Evolutionary conservation across 2,113 vertebrate species (phyloP).

Genomic region (Hippocampus guttulatus): DNA sequence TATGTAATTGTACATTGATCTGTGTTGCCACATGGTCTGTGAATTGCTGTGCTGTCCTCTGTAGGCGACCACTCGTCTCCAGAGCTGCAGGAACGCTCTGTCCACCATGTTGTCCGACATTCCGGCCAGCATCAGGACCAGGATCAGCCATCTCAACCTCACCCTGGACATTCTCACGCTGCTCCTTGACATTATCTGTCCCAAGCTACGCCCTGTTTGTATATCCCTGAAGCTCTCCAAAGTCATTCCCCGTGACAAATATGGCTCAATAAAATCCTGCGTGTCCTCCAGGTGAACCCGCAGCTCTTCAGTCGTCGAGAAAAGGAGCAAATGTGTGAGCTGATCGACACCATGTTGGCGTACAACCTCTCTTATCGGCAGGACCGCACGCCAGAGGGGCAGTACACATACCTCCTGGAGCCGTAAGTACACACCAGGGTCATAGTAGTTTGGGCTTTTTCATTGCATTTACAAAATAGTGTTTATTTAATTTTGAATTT

Average conservation of each 20-base stretch:
- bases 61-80: slow-evolving; percentile 76
- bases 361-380: slow-evolving; percentile 95
- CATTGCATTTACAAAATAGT: too few relatives aligned
- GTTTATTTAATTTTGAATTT: too few relatives aligned
- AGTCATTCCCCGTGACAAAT: not conserved
- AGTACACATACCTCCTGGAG: slow-evolving; percentile 85
- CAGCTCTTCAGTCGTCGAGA: slow-evolving; percentile 91
- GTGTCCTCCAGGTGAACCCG: slow-evolving; percentile 81
- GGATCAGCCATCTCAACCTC: slow-evolving; percentile 67
- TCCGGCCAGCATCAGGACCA: slow-evolving; percentile 70
- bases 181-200: slow-evolving; percentile 86
- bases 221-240: not conserved
- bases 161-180: slow-evolving; percentile 82
- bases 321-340: slow-evolving; percentile 85
- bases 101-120: slow-evolving; percentile 79
- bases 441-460: too few relatives aligned
- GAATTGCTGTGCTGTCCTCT: slow-evolving; percentile 3
- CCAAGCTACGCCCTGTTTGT: slow-evolving; percentile 84
- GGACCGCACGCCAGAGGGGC: slow-evolving; percentile 85
- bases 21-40: too few relatives aligned
- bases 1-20: too few relatives aligned
- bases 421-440: slow-evolving; percentile 79
- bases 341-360: slow-evolving; percentile 89
- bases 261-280: not conserved
- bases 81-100: slow-evolving; percentile 76